Evolutionary conservation across 2,797 vertebrate genomes (phyloP).

Genomic region (Melanotaenia parkinsoni): DNA sequence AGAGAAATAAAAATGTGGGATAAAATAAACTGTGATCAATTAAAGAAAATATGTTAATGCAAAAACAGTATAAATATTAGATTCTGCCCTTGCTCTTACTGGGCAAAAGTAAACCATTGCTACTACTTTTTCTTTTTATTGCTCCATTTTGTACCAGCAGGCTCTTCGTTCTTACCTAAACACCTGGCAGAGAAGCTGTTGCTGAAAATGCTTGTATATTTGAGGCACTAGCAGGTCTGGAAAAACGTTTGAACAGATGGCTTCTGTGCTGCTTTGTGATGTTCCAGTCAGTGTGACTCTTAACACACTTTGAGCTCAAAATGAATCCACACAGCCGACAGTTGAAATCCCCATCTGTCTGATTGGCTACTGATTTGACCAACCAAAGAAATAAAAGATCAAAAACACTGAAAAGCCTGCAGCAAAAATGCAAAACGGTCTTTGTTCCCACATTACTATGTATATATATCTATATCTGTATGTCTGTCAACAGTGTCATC

Average conservation of each 20-base stretch:
- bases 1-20: slow-evolving; percentile 13
- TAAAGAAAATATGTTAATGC: slow-evolving; percentile 16
- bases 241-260: slow-evolving; percentile 71
- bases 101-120: slow-evolving; percentile 18
- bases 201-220: slow-evolving; percentile 34
- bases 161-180: slow-evolving; percentile 41
- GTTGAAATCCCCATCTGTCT: slow-evolving; percentile 26
- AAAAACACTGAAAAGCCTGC: neutral
- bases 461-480: neutral
- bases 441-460: slow-evolving; percentile 13
- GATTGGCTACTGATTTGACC: slow-evolving; percentile 42
- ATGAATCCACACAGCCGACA: slow-evolving; percentile 29
- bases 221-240: slow-evolving; percentile 25
- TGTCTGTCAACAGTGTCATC: slow-evolving; percentile 10
- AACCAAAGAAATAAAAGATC: neutral
- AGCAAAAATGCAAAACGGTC: neutral
- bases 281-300: slow-evolving; percentile 33
- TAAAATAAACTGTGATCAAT: slow-evolving; percentile 3
- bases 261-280: slow-evolving; percentile 40
- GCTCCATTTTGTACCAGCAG: neutral
- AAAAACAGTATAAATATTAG: slow-evolving; percentile 9
- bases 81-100: neutral
- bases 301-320: slow-evolving; percentile 45
- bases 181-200: slow-evolving; percentile 54
- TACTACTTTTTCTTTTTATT: neutral